A percentile compares a stretch with the other conserved stretches of the same genome.
Evolutionary conservation across 2,797 vertebrate genomes (phyloP).

Genomic region (Epinephelus awoara): DNA sequence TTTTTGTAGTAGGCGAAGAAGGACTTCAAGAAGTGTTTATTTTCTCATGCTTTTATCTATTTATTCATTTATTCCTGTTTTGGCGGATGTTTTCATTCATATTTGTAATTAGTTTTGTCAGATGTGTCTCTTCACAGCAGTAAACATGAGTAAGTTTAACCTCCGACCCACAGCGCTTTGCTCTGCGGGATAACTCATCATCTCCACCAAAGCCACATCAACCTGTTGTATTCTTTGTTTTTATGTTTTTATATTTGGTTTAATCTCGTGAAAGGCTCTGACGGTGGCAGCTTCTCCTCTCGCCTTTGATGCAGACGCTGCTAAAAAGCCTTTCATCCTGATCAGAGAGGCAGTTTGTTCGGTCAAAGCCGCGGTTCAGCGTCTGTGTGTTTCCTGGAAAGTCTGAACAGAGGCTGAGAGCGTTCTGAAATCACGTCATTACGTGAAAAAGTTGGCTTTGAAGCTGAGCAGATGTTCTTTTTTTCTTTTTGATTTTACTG

Average conservation of each 20-base stretch:
- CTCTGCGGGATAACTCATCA: constrained; percentile 13
- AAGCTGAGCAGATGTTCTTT: constrained; percentile 33
- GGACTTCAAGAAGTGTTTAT: neutral
- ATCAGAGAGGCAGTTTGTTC: constrained; percentile 67
- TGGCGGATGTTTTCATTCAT: constrained; percentile 2
- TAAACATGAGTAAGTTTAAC: constrained; percentile 18
- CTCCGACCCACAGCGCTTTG: constrained; percentile 7
- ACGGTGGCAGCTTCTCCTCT: constrained; percentile 10
- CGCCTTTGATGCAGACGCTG: constrained; percentile 49
- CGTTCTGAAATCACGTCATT: constrained; percentile 14
- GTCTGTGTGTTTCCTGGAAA: constrained; percentile 33
- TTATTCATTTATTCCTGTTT: constrained; percentile 25
- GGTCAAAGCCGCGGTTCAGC: constrained; percentile 37
- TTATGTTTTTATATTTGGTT: constrained; percentile 28
- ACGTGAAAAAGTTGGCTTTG: constrained; percentile 22
- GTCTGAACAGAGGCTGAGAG: constrained; percentile 32
- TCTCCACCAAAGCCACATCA: constrained; percentile 29
- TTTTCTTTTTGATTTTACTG: constrained; percentile 8
- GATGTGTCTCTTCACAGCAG: constrained; percentile 6
- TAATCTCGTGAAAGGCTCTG: constrained; percentile 28
- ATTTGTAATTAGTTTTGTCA: constrained; percentile 10
- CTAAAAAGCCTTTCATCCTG: constrained; percentile 63
- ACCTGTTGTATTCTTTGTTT: constrained; percentile 42
- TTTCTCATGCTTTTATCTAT: neutral
- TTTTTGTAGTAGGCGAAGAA: neutral